Percentiles rank a stretch among this genome's conserved stretches.
These are phyloP conservation scores for Sitta europaea DNA, from an alignment of 2,113 vertebrate genomes.

Conservation along the genomic window DNA sequence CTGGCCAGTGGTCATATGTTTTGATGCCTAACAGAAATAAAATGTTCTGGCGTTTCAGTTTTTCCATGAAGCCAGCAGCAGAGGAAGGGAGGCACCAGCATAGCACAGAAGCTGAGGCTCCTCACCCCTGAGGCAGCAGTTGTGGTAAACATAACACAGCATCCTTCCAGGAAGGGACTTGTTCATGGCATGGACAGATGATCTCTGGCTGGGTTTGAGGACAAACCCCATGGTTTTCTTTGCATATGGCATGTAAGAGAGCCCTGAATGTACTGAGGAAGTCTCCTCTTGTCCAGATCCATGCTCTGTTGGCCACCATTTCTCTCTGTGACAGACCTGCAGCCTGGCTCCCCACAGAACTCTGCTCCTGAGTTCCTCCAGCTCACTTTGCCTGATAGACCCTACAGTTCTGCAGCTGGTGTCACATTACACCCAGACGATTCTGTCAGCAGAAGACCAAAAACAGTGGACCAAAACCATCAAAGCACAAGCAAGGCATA, in stretches of 20 bases:
- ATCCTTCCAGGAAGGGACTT: not conserved
- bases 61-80: not conserved
- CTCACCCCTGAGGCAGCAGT: not conserved
- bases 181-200: not conserved
- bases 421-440: rapidly evolving
- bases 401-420: not conserved
- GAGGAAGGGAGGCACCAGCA: not conserved
- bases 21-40: not conserved
- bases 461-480: not conserved
- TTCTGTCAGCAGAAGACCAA: not conserved
- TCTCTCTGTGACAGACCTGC: not conserved
- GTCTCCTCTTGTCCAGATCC: not conserved
- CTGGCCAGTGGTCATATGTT: not conserved
- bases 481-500: not conserved
- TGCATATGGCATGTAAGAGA: not conserved
- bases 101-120: not conserved
- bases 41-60: not conserved
- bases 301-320: not conserved
- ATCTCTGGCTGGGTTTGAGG: not conserved
- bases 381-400: not conserved
- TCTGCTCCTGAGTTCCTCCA: not conserved
- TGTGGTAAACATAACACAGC: not conserved
- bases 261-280: not conserved
- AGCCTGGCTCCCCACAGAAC: not conserved
- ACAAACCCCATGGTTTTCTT: not conserved